These are phyloP conservation scores for Xanthorhoe designata DNA, from an alignment of 2,888 invertebrate genomes.

Conservation along the genomic window DNA sequence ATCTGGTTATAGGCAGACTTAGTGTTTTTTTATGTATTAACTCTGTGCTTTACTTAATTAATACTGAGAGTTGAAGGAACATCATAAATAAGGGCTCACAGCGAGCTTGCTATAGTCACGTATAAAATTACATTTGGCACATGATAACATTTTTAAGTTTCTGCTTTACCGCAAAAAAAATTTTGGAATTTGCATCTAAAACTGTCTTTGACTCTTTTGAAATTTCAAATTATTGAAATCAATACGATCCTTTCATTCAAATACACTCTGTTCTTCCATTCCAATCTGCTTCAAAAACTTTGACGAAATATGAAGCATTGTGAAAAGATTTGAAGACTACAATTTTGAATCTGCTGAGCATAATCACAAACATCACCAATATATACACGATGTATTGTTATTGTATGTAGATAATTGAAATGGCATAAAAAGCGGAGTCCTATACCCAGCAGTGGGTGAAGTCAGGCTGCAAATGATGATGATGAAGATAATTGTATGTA, in stretches of 20 bases:
- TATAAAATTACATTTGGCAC: no score
- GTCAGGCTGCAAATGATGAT: no score
- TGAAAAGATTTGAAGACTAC: constrained; percentile 12
- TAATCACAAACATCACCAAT: constrained; percentile 8
- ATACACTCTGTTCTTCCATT: constrained; percentile 2
- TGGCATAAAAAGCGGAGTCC: no score
- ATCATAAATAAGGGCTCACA: no score
- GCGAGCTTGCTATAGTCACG: no score
- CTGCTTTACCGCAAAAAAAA: background rate
- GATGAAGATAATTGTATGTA: no score
- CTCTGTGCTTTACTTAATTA: no score
- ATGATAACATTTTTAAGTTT: no score
- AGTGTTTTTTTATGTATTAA: no score
- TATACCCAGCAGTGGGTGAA: no score
- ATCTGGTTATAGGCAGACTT: no score
- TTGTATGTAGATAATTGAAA: constrained; percentile 14
- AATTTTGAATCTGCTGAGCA: constrained; percentile 10
- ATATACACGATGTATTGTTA: constrained; percentile 1
- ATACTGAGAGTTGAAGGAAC: no score
- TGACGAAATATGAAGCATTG: constrained; percentile 11
- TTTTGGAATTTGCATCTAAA: background rate
- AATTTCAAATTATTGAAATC: background rate
- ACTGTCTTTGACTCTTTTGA: background rate
- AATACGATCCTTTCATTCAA: background rate
- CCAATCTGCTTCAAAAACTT: constrained; percentile 14